These are phyloP conservation scores for Gibbula magus DNA, from an alignment of 2,888 invertebrate species.

Conservation along the genomic window DNA sequence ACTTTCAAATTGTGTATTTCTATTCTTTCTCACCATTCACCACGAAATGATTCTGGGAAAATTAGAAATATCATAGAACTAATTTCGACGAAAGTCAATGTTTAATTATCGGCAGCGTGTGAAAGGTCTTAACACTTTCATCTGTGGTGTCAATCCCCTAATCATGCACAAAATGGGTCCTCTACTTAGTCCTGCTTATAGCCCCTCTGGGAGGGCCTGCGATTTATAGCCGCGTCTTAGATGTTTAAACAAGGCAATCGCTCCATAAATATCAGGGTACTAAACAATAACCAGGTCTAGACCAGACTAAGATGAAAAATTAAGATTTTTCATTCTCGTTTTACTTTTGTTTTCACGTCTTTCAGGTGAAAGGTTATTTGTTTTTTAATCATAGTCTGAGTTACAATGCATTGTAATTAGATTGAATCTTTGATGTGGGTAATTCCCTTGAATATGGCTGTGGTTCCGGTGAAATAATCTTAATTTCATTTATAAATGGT, in stretches of 20 bases:
- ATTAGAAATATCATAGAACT: no score
- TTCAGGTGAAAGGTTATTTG: no score
- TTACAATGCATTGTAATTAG: no score
- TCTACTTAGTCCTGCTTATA: background rate
- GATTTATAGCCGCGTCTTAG: slow-evolving; percentile 10
- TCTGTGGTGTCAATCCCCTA: slow-evolving; percentile 2
- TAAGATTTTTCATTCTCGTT: background rate
- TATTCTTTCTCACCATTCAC: no score
- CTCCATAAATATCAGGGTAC: slow-evolving; percentile 1
- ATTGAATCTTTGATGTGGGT: no score
- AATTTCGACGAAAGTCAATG: background rate
- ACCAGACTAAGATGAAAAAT: background rate
- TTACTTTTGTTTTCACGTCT: no score
- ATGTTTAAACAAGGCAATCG: slow-evolving; percentile 16
- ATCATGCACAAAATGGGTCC: slow-evolving; percentile 19
- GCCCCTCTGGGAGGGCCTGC: background rate
- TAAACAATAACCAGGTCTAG: background rate
- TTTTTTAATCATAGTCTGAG: no score
- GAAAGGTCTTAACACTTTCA: slow-evolving; percentile 7
- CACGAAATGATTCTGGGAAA: no score
- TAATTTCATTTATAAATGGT: no score
- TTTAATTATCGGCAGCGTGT: slow-evolving; percentile 7
- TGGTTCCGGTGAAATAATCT: no score
- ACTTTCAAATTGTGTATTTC: no score
- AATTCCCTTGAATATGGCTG: no score